Evolutionary conservation across 1,140 invertebrate species (phyloP), one percentile per base, ranked within the genome.

Genomic region (Hypothenemus hampei): DNA sequence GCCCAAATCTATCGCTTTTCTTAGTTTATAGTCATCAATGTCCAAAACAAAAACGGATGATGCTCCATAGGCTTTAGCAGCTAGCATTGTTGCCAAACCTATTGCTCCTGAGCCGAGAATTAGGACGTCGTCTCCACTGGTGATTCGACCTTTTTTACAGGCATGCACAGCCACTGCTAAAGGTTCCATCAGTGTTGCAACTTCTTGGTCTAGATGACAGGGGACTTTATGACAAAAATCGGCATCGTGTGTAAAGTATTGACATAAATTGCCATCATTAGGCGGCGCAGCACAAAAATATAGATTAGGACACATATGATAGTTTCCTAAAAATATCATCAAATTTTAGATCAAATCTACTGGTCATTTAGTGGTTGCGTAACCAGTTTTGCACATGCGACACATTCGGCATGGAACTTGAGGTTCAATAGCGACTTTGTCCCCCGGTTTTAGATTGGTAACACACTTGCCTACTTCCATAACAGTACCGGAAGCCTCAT

Each of bases 141-240:
- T 78, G 51, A 91, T 78, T 4, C 78, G 78, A 4, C 82, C 91
- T 41, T 90, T 78, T 53, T 84, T 78, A 65, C 92, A 95, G 26
- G 90, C 91, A 72, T 95, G 91, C 0, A 97, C 88, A n/a, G 83
- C 93, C 18, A 96, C 91, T 0, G 91, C 85, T 8, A 97, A 71
- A 0, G 94, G 93, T 66, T 97, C 93, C 24, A 96, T 67, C 1
- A 97, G 65, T 0, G 93, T 93, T 19, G 89, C 93, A 74, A 97
- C 92, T 70, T 95, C 93, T 69, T 91, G 79, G 11, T 78, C 78
- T 3, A 97, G 82, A 72, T 93, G 77, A 63, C 93, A 86, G 0
- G 93, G 93, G 19, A 97, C 71, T 70, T 91, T 92, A 76, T 81
- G 92, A 66, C 91, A 94, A 72, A 93, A 96, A 73, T 94, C 90